Percentiles rank a stretch among this genome's conserved stretches.
Conservation (phyloP, 2,797 vertebrate genomes). For the Amblyopsis hoosieri region DNA sequence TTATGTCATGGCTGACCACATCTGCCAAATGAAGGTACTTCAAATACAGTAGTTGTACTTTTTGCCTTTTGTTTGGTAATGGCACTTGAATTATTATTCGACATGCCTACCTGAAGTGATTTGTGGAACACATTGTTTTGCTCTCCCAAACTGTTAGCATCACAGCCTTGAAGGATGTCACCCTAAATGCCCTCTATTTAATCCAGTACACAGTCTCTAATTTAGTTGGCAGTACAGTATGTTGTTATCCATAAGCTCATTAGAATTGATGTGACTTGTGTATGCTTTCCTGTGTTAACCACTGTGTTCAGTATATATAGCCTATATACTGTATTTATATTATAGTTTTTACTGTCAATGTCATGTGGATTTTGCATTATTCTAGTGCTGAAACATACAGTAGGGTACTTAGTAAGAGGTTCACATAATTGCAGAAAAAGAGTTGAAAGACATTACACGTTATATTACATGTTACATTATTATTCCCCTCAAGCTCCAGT, state of each 20-base stretch:
- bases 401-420: slow-evolving; percentile 5
- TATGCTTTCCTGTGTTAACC: too few relatives aligned
- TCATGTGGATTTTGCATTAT: slow-evolving; percentile 30
- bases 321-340: not conserved
- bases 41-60: slow-evolving; percentile 20
- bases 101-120: not conserved
- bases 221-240: not conserved
- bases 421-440: not conserved
- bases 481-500: slow-evolving; percentile 57
- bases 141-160: too few relatives aligned
- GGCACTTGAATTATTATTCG: not conserved
- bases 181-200: not conserved
- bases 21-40: slow-evolving; percentile 33
- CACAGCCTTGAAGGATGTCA: not conserved
- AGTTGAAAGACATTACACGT: slow-evolving; percentile 8
- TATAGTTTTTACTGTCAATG: slow-evolving; percentile 15
- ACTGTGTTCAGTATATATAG: too few relatives aligned
- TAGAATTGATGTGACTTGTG: not conserved
- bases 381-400: slow-evolving; percentile 25
- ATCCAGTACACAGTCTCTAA: not conserved
- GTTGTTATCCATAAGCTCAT: not conserved
- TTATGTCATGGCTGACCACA: slow-evolving; percentile 16
- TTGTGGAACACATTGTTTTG: too few relatives aligned
- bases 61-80: slow-evolving; percentile 25
- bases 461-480: slow-evolving; percentile 17